These are phyloP conservation scores for Hypercompe scribonia DNA, from an alignment of 2,888 invertebrate species.

Conservation along the genomic window DNA sequence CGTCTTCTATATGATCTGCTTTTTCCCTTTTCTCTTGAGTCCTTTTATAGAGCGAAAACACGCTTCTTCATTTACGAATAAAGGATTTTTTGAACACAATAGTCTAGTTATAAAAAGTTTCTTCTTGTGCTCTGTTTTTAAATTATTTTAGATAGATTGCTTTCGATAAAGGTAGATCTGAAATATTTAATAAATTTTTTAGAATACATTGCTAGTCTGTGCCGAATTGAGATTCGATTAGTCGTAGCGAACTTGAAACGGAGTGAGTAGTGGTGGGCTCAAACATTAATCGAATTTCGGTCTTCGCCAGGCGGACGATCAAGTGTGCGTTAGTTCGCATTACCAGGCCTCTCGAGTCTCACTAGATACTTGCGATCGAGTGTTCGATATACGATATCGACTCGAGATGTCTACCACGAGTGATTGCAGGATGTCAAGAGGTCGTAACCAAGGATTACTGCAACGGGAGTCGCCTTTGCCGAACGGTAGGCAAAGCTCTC, in stretches of 20 bases:
- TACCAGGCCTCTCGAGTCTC: slow-evolving; percentile 73
- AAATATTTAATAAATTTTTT: slow-evolving; percentile 32
- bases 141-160: slow-evolving; percentile 4
- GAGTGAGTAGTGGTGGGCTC: slow-evolving; percentile 70
- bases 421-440: slow-evolving; percentile 76
- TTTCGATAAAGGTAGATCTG: slow-evolving; percentile 25
- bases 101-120: background rate
- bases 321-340: slow-evolving; percentile 80
- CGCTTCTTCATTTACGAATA: slow-evolving; percentile 14
- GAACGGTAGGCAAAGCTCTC: slow-evolving; percentile 46
- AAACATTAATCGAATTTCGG: slow-evolving; percentile 83
- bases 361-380: slow-evolving; percentile 73
- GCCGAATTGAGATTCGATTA: slow-evolving; percentile 72
- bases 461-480: slow-evolving; percentile 53
- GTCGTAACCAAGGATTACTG: slow-evolving; percentile 59
- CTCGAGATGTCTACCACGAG: slow-evolving; percentile 75
- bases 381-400: slow-evolving; percentile 75
- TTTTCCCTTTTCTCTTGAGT: no score
- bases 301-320: slow-evolving; percentile 72
- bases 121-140: background rate
- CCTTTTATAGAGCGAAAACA: no score
- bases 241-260: slow-evolving; percentile 70
- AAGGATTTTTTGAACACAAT: slow-evolving; percentile 16
- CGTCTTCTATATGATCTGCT: no score
- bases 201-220: slow-evolving; percentile 50